Evolutionary conservation across 2,888 invertebrate species (phyloP), one percentile per base, ranked within the genome.

Genomic region (Scotopteryx bipunctaria): DNA sequence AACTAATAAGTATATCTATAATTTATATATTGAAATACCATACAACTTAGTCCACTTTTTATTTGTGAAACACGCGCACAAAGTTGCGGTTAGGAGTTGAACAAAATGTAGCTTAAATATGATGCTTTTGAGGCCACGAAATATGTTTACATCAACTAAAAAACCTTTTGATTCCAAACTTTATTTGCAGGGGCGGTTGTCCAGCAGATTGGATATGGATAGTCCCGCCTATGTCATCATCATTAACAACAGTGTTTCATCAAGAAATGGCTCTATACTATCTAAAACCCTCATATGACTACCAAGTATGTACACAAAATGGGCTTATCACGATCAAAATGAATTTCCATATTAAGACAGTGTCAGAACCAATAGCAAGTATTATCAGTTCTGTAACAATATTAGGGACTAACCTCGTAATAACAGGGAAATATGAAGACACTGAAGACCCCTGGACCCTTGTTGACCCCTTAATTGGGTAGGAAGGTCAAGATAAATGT

Each of bases 221-320:
- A 31, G 93, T 94, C 0, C 94, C 94, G 1, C 95, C 95, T 1
- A 88, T 95, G 80, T 95, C 95, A 1, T 93, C 94, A 2, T 95
- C 95, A 1, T 91, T 94, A 2, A 95, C 95, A 31, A 93, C 94
- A 0, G 95, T 95, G 3, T 95, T 94, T 72, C 95, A 95, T 72
- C 95, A 95, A 78, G 95, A 95, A 88, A 95, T 97, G 97, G 95
- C 95, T n/a, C 83, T 95, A 57, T 98, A 97, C 81, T 94, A 94
- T 75, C 83, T 97, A 49, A 95, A 95, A 73, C 97, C 97, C 1
- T 95, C 96, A 5, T 98, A 97, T 77, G 97, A 98, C 71, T 97
- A 97, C 78, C 97, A 97, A 92, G 96, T 95, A 81, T 75, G 66
- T 50, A 15, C 21, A 14, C n/a, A n/a, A n/a, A n/a, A n/a, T n/a